Conservation (phyloP, 2,888 invertebrate species). For the Sinotaia quadrata region DNA sequence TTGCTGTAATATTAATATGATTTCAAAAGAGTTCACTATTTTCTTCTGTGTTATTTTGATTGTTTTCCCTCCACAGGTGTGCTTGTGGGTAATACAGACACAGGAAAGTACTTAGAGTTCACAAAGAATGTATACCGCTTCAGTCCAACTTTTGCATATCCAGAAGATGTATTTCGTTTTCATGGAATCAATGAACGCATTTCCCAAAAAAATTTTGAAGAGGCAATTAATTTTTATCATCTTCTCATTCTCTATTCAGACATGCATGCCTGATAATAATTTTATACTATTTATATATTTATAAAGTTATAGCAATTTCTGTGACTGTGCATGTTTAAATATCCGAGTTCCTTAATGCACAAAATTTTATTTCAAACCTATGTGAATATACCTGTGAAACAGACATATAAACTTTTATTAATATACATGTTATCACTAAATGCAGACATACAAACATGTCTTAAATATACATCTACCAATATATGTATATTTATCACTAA, state of each 20-base stretch:
- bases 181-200: constrained; percentile 75
- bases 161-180: constrained; percentile 68
- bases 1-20: too few relatives aligned
- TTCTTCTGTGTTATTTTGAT: too few relatives aligned
- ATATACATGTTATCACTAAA: too few relatives aligned
- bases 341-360: background rate
- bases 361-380: background rate
- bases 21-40: too few relatives aligned
- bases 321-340: constrained; percentile 1
- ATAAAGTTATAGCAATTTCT: constrained; percentile 5
- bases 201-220: constrained; percentile 72
- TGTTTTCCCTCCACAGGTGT: constrained; percentile 48
- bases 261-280: too few relatives aligned
- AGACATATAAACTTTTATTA: too few relatives aligned
- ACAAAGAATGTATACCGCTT: constrained; percentile 74
- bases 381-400: too few relatives aligned
- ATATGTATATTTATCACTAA: too few relatives aligned
- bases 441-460: too few relatives aligned
- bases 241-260: constrained; percentile 73
- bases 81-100: constrained; percentile 74
- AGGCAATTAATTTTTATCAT: constrained; percentile 73
- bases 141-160: constrained; percentile 68
- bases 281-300: constrained; percentile 3
- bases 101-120: constrained; percentile 72
- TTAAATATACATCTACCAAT: too few relatives aligned